Base-by-base conservation (phyloP, 2,797 vertebrate species). In the Propithecus deckenii region DNA sequence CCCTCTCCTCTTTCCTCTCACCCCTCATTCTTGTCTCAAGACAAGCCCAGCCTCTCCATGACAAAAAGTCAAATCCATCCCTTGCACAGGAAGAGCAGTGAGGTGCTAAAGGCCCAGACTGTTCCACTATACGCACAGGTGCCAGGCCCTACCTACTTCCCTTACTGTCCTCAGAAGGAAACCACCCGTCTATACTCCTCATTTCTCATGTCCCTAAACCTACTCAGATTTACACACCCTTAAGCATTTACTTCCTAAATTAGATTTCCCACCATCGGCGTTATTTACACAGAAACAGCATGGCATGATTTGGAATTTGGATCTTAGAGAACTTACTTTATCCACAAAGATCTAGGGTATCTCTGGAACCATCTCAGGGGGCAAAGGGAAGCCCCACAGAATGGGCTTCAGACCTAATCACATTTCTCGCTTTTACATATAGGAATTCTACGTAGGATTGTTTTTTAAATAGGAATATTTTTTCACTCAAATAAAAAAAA, bases 21-120 rank as follows among this genome's bases (percentile, higher is more conserved):
- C 43, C 50, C 38, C 38, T 67, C 83, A 85, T 59, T 69, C 80
- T 81, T 59, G 48, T 87, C 87, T 80, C n/a, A 52, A 83, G 57
- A 75, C 28, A 30, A 85, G 57, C 59, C 35, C 23, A 38, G 28
- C 43, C 41, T 88, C 78, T 94, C 46, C 76, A 14, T 55, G 85
- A 85, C 10, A 48, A 92, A 86, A 86, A 71, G 55, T 2, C 86
- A 75, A 52, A 61, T 25, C 35, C 15, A 15, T 5, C 55, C 76
- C 71, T 55, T 15, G 28, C 41, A 46, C 35, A 20, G 38, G 38
- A 80, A 85, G 59, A 59, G 13, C 18, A 5, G 0, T 7, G 22
- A 52, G 11, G 14, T 2, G 15, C 71, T 35, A 22, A 65, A 61
- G 35, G 17, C 48, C 32, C 0, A 30, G 4, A 35, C 86, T 22